Evolutionary conservation across 1,140 invertebrate genomes (phyloP).

Genomic region (Acromyrmex echinatior): DNA sequence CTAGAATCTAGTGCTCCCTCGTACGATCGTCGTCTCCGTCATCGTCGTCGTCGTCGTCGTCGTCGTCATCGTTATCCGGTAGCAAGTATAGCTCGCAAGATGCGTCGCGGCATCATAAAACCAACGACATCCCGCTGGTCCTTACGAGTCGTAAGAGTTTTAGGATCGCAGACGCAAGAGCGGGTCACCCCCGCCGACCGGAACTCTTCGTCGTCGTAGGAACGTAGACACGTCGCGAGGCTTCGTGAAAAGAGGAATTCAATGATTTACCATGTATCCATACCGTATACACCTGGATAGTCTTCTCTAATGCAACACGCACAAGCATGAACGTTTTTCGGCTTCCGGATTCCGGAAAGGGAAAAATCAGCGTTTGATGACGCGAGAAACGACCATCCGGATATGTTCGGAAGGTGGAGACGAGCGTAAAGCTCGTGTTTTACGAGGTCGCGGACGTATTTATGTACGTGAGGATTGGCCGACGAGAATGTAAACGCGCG

Average conservation of each 20-base stretch:
- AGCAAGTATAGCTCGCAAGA: neutral
- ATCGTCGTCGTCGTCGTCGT: neutral
- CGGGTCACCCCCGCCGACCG: neutral
- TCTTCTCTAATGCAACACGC: neutral
- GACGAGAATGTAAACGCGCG: slow-evolving; percentile 36
- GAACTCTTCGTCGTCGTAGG: neutral
- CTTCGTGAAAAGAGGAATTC: neutral
- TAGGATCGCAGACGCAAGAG: slow-evolving; percentile 5
- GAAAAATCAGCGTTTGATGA: slow-evolving; percentile 30
- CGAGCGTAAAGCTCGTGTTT: slow-evolving; percentile 41
- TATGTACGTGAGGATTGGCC: slow-evolving; percentile 27
- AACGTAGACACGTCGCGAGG: neutral
- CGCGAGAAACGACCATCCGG: neutral
- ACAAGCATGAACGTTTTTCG: neutral
- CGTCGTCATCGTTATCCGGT: slow-evolving; percentile 48
- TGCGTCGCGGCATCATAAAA: slow-evolving; percentile 29
- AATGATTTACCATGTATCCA: slow-evolving; percentile 20
- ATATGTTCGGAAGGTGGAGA: neutral
- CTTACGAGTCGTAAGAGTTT: slow-evolving; percentile 31
- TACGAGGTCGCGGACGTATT: slow-evolving; percentile 29
- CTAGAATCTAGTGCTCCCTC: slow-evolving; percentile 36
- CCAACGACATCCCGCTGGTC: slow-evolving; percentile 29
- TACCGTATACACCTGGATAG: neutral
- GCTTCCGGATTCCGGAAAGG: neutral
- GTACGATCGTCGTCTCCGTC: neutral